These are phyloP conservation scores for Drosophila pegasa DNA, from an alignment of 2,888 invertebrate species.

Conservation along the genomic window DNA sequence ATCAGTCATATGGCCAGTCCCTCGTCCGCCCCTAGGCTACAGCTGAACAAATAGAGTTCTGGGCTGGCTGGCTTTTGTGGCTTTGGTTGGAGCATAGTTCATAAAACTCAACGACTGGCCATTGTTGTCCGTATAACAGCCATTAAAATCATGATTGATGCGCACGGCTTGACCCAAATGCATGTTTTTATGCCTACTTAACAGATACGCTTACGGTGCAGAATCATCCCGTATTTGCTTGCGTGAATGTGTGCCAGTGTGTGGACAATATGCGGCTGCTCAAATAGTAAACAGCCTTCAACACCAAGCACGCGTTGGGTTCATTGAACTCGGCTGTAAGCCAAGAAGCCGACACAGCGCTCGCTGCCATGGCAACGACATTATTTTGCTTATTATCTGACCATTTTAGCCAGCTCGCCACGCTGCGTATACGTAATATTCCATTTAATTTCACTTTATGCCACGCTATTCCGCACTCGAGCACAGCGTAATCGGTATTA, in stretches of 20 bases:
- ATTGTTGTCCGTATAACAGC: constrained; percentile 48
- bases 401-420: constrained; percentile 53
- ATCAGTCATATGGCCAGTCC: constrained; percentile 45
- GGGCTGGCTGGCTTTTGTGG: constrained; percentile 43
- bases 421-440: constrained; percentile 69
- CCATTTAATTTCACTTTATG: constrained; percentile 69
- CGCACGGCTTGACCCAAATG: constrained; percentile 76
- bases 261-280: constrained; percentile 46
- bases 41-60: constrained; percentile 10
- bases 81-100: constrained; percentile 59
- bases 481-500: constrained; percentile 69
- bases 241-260: constrained; percentile 3
- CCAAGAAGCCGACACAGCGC: constrained; percentile 38
- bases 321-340: constrained; percentile 60
- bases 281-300: constrained; percentile 46
- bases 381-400: constrained; percentile 69
- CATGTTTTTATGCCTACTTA: constrained; percentile 76
- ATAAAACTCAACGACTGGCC: constrained; percentile 64
- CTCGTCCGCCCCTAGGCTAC: not conserved
- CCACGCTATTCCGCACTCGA: constrained; percentile 35
- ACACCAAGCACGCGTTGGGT: constrained; percentile 27
- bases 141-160: constrained; percentile 76
- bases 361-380: constrained; percentile 37
- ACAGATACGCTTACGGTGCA: constrained; percentile 52
- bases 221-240: constrained; percentile 26